These are phyloP conservation scores for Calyptomena viridis DNA, from an alignment of 2,113 vertebrate species.

Conservation along the genomic window DNA sequence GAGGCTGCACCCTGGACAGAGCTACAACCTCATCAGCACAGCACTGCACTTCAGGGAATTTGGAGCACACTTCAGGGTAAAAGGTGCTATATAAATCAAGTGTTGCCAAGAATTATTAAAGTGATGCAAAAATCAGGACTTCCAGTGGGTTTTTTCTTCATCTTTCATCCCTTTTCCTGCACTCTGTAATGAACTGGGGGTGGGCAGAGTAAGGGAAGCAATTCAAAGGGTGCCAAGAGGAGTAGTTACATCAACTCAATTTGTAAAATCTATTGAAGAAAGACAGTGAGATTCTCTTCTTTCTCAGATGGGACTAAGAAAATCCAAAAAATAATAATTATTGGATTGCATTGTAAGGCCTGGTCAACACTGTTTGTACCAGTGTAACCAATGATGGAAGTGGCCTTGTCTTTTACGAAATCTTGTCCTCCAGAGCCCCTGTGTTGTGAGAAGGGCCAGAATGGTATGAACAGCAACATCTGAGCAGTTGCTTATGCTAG, in stretches of 20 bases:
- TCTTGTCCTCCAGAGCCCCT: background rate
- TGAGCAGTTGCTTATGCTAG: background rate
- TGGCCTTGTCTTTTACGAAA: background rate
- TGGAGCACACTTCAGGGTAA: background rate
- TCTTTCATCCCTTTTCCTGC: background rate
- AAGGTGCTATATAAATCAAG: background rate
- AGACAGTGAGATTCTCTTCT: background rate
- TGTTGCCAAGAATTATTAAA: background rate
- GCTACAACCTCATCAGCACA: background rate
- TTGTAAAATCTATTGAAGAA: background rate
- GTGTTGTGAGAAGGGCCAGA: background rate
- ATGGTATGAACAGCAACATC: background rate
- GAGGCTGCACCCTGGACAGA: background rate
- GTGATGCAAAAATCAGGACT: background rate
- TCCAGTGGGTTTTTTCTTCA: background rate
- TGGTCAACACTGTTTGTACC: background rate
- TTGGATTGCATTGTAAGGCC: background rate
- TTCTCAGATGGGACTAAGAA: background rate
- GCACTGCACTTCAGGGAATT: background rate
- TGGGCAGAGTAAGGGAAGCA: background rate
- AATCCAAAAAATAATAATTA: too few species aligned
- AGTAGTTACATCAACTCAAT: background rate
- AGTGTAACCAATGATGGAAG: background rate
- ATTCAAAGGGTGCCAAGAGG: background rate
- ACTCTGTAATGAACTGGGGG: accelerated